These are phyloP conservation scores for Neocrepidodera transversa DNA, from an alignment of 2,888 invertebrate species.

Conservation along the genomic window DNA sequence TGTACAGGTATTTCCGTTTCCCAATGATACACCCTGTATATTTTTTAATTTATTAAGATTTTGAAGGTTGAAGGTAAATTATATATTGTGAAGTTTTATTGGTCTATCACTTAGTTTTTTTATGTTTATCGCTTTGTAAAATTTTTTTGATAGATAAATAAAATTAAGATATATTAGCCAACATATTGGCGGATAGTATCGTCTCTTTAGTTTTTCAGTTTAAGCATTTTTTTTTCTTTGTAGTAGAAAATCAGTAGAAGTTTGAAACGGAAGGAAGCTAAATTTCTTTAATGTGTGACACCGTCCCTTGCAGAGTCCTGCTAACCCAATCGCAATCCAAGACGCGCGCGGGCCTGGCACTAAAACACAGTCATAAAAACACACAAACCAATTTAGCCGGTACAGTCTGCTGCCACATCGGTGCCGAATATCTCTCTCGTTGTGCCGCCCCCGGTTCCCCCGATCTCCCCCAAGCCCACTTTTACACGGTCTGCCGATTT, in stretches of 20 bases:
- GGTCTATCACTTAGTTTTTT: too few relatives aligned
- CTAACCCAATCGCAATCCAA: conserved; percentile 61
- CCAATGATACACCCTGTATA: too few relatives aligned
- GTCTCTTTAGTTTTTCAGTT: too few relatives aligned
- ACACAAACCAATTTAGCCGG: conserved; percentile 63
- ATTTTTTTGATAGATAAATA: too few relatives aligned
- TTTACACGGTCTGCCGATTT: conserved; percentile 52
- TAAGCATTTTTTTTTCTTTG: too few relatives aligned
- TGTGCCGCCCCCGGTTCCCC: conserved; percentile 33
- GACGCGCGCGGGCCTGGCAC: conserved; percentile 60
- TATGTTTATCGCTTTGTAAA: too few relatives aligned
- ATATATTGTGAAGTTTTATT: too few relatives aligned
- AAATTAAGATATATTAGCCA: too few relatives aligned
- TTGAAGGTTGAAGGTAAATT: too few relatives aligned
- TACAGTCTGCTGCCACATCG: conserved; percentile 58
- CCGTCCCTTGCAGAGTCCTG: conserved; percentile 49
- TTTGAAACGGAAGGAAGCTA: conserved; percentile 14
- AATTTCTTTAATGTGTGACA: conserved; percentile 39
- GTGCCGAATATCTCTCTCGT: conserved; percentile 37
- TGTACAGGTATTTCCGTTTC: too few relatives aligned
- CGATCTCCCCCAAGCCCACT: conserved; percentile 24
- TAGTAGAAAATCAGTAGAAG: conserved; percentile 9
- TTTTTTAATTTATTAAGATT: too few relatives aligned
- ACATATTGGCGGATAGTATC: too few relatives aligned
- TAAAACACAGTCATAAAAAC: conserved; percentile 63